Base-by-base conservation (phyloP, 2,113 vertebrate genomes). In the Dipodomys spectabilis region DNA sequence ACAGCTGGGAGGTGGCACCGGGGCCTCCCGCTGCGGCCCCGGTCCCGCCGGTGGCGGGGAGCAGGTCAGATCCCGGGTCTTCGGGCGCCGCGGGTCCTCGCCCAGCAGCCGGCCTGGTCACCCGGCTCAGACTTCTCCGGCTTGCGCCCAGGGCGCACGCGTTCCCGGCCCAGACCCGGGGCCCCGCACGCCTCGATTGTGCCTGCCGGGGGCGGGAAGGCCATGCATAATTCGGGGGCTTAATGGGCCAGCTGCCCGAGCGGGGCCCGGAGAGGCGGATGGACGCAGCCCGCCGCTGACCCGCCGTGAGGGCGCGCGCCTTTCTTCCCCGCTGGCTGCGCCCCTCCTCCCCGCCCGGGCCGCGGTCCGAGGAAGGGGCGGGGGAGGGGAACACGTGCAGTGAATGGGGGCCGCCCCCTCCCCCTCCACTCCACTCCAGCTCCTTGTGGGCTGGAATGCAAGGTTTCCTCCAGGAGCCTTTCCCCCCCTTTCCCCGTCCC, bases 181-280 rank as follows among this genome's bases (percentile, higher is more conserved):
- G 91, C 92, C 94, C 83, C 32, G 65, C 80, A 79, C 94, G 68
- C 87, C 86, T 73, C 78, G 95, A 92, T 95, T 22, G 98, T 90
- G 90, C 93, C 69, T 69, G 62, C 30, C n/a, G 10, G 20, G 74
- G 90, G 85, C 71, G 68, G 95, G 95, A 75, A 79, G 57, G 64
- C 91, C 95, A 93, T 97, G 97, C 97, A 98, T 98, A 97, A 96
- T 98, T 98, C 80, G 92, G 96, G 94, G 96, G 88, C n/a, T 94
- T 98, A 98, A 98, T 98, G 96, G 97, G 88, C 97, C 95, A 98
- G 98, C 97, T 98, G 97, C 97, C 97, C 90, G 86, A 95, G 96
- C 53, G 0, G 90, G 97, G 96, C 97, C 95, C 88, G 78, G 90
- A 80, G 95, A 95, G 97, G 86, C 94, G 95, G 53, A 13, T 90